Evolutionary conservation across 2,797 vertebrate species (phyloP).

Genomic region (Phrynocephalus guinanensis): DNA sequence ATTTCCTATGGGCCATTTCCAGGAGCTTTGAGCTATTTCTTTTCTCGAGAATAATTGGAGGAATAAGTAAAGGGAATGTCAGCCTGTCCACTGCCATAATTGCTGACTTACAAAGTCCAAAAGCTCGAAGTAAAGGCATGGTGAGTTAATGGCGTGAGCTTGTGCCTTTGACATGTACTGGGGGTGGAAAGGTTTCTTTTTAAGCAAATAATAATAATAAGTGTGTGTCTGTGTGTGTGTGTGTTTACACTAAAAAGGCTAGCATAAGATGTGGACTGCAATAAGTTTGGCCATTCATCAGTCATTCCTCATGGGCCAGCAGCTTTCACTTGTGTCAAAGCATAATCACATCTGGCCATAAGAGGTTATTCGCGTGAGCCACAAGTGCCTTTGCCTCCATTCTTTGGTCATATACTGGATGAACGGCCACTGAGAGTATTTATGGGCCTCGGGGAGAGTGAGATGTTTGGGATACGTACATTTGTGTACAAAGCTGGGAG

Average conservation of each 20-base stretch:
- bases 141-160: conserved; percentile 74
- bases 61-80: conserved; percentile 95
- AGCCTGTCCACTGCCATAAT: conserved; percentile 93
- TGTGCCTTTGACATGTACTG: background rate
- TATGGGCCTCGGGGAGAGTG: no score
- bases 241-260: background rate
- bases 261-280: background rate
- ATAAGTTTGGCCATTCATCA: background rate
- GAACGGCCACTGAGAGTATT: no score
- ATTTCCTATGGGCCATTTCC: conserved; percentile 92
- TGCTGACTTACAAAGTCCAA: conserved; percentile 88
- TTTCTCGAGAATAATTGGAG: conserved; percentile 91
- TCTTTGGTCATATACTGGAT: no score
- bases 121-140: conserved; percentile 92
- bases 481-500: no score
- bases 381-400: no score
- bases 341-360: no score
- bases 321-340: no score
- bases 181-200: background rate
- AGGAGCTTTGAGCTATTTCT: conserved; percentile 92
- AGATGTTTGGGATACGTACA: no score
- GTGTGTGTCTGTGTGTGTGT: no score
- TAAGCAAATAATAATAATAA: background rate
- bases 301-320: background rate
- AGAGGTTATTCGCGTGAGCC: no score